A percentile compares a stretch with the other conserved stretches of the same genome.
phyloP scores from a whole-genome alignment of 2,888 invertebrate genomes.

The Lasioglossum morio region DNA sequence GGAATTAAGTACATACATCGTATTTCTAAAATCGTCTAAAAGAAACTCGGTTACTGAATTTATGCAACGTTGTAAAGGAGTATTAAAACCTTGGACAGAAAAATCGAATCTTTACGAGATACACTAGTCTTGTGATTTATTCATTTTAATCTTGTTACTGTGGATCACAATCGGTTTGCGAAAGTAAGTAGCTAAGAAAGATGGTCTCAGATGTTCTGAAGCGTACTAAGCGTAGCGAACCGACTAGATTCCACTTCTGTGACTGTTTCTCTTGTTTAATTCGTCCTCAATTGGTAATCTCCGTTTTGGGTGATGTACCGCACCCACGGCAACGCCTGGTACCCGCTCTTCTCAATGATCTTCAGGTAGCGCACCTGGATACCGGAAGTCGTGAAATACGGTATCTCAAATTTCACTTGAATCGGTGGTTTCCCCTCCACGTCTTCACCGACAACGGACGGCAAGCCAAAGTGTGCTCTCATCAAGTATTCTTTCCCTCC shows the following conservation, averaged over 20 bases:
- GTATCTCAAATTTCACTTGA: constrained; percentile 99
- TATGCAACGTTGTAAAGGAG: constrained; percentile 16
- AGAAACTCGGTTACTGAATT: constrained; percentile 8
- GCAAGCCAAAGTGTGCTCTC: constrained; percentile 98
- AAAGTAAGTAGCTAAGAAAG: constrained; percentile 7
- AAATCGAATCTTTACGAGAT: constrained; percentile 21
- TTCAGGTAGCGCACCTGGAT: constrained; percentile 98
- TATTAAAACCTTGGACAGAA: constrained; percentile 25
- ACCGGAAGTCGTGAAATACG: constrained; percentile 99
- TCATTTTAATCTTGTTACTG: constrained; percentile 12
- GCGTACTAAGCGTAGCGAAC: constrained; percentile 50
- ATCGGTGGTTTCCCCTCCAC: constrained; percentile 98
- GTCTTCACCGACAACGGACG: constrained; percentile 97
- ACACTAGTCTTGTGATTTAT: constrained; percentile 29
- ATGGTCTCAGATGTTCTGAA: constrained; percentile 29
- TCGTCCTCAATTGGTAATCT: constrained; percentile 98
- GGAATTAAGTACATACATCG: constrained; percentile 65
- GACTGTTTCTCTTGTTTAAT: constrained; percentile 84
- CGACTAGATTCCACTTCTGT: constrained; percentile 49
- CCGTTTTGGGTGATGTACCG: constrained; percentile 99
- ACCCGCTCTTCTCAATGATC: constrained; percentile 99
- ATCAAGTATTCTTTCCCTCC: constrained; percentile 99
- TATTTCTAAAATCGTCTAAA: constrained; percentile 22
- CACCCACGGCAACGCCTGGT: constrained; percentile 99
- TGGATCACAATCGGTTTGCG: constrained; percentile 11